A percentile compares a stretch with the other conserved stretches of the same genome.
phyloP scores from a whole-genome alignment of 2,113 vertebrate genomes.

The Sylvicapra grimmia region DNA sequence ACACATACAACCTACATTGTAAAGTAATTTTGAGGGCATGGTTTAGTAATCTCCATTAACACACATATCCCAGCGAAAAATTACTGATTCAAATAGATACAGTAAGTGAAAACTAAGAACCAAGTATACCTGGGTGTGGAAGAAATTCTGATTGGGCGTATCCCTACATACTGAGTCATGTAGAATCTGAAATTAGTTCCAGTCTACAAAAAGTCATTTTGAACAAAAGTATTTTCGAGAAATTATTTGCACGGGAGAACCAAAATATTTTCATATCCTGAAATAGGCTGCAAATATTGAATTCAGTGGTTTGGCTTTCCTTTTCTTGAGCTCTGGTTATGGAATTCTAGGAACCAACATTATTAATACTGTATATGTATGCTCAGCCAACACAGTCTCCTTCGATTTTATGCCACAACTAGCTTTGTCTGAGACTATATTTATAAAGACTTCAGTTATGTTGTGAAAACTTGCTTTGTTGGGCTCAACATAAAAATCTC shows the following conservation, averaged over 20 bases:
- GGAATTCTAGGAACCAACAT: slow-evolving; percentile 37
- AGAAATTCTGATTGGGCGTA: background rate
- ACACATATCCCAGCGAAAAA: background rate
- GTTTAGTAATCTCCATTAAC: background rate
- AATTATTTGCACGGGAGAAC: slow-evolving; percentile 43
- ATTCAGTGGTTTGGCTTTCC: slow-evolving; percentile 66
- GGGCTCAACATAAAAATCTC: background rate
- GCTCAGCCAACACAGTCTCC: background rate
- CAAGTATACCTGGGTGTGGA: background rate
- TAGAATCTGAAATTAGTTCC: slow-evolving; percentile 19
- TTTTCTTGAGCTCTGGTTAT: slow-evolving; percentile 33
- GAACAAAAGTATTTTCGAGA: slow-evolving; percentile 35
- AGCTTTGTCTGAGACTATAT: slow-evolving; percentile 19
- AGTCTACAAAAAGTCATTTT: slow-evolving; percentile 33
- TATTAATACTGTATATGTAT: slow-evolving; percentile 33
- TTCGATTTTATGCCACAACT: background rate
- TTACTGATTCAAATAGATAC: background rate
- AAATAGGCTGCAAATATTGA: slow-evolving; percentile 62
- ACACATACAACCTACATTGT: background rate
- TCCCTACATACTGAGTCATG: background rate
- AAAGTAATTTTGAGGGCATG: background rate
- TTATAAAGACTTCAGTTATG: slow-evolving; percentile 10
- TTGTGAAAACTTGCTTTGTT: slow-evolving; percentile 42
- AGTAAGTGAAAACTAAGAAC: background rate
- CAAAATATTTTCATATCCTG: slow-evolving; percentile 62